Percentiles rank a stretch among this genome's conserved stretches.
Conservation (phyloP, 1,140 invertebrate genomes). For the Heliconius hewitsoni region DNA sequence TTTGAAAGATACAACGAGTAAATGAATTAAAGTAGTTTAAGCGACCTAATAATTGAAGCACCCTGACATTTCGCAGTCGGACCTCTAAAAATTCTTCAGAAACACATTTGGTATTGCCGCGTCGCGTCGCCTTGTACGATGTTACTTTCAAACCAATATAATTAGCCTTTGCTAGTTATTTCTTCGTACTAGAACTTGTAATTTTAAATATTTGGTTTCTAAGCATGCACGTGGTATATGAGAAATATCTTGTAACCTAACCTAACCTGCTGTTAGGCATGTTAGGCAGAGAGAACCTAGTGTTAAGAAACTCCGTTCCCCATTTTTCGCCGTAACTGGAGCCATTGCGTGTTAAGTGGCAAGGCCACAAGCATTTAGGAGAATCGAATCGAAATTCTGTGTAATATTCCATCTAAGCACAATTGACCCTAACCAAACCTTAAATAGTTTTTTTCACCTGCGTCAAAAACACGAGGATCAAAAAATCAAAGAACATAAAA, state of each 20-base stretch:
- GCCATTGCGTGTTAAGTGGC: no score
- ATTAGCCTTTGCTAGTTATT: background rate
- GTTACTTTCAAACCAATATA: background rate
- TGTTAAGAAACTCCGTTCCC: no score
- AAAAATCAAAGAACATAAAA: conserved; percentile 6
- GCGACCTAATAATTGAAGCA: background rate
- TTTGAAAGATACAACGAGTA: background rate
- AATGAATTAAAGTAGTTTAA: background rate
- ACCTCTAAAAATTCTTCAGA: background rate
- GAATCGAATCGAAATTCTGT: background rate
- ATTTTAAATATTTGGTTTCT: conserved; percentile 3
- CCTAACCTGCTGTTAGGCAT: background rate
- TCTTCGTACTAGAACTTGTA: background rate
- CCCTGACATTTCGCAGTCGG: background rate
- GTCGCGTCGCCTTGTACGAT: background rate
- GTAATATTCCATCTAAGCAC: background rate
- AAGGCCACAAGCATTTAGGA: no score
- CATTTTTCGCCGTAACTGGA: no score
- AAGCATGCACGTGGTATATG: background rate
- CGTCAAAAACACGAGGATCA: background rate
- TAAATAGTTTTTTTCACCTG: background rate
- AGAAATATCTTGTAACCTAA: background rate
- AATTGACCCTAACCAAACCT: background rate
- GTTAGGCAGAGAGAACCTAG: no score
- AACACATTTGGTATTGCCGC: background rate